Evolutionary conservation across 2,888 invertebrate species (phyloP).

Genomic region (Sacculina carcini): DNA sequence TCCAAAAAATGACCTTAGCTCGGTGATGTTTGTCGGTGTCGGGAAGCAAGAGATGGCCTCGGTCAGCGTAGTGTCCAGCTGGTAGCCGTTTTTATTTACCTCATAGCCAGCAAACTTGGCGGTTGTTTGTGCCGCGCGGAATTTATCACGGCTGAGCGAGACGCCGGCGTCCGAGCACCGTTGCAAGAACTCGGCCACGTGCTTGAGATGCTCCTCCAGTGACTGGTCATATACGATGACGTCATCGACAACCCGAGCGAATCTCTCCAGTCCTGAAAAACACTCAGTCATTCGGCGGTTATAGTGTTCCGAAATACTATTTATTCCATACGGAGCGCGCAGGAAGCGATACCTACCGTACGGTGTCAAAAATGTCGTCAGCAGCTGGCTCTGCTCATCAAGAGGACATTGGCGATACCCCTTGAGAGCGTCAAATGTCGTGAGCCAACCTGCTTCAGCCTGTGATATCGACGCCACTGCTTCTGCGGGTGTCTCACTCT

Average conservation of each 20-base stretch:
- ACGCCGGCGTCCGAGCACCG: neutral
- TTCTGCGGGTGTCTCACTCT: neutral
- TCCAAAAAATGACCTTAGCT: neutral
- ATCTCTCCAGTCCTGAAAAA: neutral
- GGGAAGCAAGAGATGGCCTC: neutral
- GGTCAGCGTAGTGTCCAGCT: neutral
- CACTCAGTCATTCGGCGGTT: neutral
- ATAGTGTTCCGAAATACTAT: neutral
- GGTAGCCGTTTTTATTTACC: neutral
- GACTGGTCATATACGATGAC: neutral
- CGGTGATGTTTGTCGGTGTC: neutral
- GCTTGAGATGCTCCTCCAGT: neutral
- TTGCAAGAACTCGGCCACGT: neutral
- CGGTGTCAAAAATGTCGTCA: slow-evolving; percentile 8
- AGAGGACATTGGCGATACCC: slow-evolving; percentile 5
- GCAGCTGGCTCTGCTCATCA: neutral
- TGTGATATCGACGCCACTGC: neutral
- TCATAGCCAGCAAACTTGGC: neutral
- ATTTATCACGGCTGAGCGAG: neutral
- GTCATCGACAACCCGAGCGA: neutral
- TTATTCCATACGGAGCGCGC: slow-evolving; percentile 5
- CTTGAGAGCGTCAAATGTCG: slow-evolving; percentile 3
- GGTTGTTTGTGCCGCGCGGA: neutral
- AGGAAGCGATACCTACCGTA: slow-evolving; percentile 6
- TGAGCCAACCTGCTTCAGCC: neutral